These are phyloP conservation scores for Aleiodes alternator DNA, from an alignment of 2,888 invertebrate species.

Conservation along the genomic window DNA sequence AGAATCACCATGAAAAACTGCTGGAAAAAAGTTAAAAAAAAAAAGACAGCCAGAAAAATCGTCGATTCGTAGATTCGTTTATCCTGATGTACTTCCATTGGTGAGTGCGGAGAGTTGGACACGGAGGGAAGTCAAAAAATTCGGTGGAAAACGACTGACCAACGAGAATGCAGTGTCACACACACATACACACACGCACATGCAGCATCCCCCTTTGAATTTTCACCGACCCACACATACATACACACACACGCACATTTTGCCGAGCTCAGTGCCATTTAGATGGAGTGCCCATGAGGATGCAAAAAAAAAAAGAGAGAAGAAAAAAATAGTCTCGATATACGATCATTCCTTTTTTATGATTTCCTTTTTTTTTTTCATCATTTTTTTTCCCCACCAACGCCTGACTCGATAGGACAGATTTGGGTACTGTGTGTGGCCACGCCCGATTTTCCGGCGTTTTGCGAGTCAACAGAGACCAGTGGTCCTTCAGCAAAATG, in stretches of 20 bases:
- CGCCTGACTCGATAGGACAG: constrained; percentile 38
- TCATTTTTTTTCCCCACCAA: constrained; percentile 16
- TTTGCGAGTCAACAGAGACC: constrained; percentile 42
- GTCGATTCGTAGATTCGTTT: constrained; percentile 36
- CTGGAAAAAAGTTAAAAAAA: not conserved
- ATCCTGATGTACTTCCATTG: constrained; percentile 36
- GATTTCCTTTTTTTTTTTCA: not conserved
- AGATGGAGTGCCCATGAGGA: constrained; percentile 41
- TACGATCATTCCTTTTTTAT: constrained; percentile 29
- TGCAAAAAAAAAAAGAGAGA: constrained; percentile 18
- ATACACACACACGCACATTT: constrained; percentile 5
- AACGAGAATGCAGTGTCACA: constrained; percentile 15
- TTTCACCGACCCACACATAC: constrained; percentile 26
- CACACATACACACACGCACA: not conserved
- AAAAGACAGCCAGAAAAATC: not conserved
- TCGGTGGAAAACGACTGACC: constrained; percentile 9
- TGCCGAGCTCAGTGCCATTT: constrained; percentile 34
- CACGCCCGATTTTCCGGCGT: constrained; percentile 44
- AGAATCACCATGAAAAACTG: constrained; percentile 13
- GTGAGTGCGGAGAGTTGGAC: constrained; percentile 22
- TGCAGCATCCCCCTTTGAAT: too few species aligned
- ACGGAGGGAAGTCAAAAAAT: constrained; percentile 35
- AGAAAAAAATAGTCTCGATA: constrained; percentile 38
- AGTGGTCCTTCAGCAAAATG: constrained; percentile 25
- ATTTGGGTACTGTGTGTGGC: constrained; percentile 36